Percentiles rank a stretch among this genome's conserved stretches.
phyloP scores from a whole-genome alignment of 2,113 vertebrate species.

The Accipiter virgatus region DNA sequence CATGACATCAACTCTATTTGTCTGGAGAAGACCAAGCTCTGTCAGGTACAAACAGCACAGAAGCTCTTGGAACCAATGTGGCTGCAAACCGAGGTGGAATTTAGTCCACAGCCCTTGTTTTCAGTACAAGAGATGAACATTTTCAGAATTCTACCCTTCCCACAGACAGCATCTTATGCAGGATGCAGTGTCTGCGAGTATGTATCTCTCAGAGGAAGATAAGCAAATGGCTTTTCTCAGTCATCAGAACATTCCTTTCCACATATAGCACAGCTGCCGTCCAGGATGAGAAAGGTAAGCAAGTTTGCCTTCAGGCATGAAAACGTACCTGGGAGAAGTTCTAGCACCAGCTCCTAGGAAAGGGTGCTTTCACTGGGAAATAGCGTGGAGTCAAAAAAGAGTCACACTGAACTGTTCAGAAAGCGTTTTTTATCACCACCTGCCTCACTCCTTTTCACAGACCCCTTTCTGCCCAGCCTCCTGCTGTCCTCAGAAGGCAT shows the following conservation, averaged over 20 bases:
- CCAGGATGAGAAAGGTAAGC: neutral
- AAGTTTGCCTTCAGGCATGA: neutral
- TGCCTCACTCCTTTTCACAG: neutral
- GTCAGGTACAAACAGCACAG: neutral
- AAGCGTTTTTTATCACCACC: neutral
- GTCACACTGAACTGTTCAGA: neutral
- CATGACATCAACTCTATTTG: neutral
- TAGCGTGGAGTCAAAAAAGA: neutral
- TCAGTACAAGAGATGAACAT: neutral
- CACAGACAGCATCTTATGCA: neutral
- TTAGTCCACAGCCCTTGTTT: neutral
- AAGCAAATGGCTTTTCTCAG: neutral
- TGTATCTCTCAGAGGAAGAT: neutral
- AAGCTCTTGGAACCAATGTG: neutral
- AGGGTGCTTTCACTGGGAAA: neutral
- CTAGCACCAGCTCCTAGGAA: neutral
- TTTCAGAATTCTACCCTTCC: slow-evolving; percentile 11
- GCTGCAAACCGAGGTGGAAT: neutral
- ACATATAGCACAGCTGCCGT: neutral
- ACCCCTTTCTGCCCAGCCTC: neutral
- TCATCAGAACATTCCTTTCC: neutral
- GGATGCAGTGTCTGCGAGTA: neutral
- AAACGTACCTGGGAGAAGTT: neutral
- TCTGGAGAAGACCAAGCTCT: neutral
- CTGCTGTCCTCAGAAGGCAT: neutral